These are phyloP conservation scores for Erebia epiphron DNA, from an alignment of 2,888 invertebrate genomes.

Conservation along the genomic window DNA sequence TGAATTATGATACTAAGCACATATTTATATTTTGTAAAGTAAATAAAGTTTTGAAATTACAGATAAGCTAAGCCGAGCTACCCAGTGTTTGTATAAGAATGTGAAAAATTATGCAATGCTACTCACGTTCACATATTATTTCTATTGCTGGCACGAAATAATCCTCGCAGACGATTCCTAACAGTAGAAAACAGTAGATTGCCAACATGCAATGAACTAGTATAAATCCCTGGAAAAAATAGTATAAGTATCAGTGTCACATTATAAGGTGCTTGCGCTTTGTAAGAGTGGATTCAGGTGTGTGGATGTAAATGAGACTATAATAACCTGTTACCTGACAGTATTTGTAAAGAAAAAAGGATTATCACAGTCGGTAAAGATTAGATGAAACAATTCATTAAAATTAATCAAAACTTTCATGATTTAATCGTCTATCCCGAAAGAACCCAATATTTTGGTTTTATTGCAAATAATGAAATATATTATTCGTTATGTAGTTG, in stretches of 20 bases:
- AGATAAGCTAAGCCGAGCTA: slow-evolving; percentile 18
- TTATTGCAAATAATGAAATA: too few species aligned
- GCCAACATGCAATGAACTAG: slow-evolving; percentile 84
- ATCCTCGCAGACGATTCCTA: slow-evolving; percentile 93
- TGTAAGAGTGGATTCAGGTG: too few species aligned
- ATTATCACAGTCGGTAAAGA: too few species aligned
- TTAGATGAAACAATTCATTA: too few species aligned
- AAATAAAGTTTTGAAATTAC: slow-evolving; percentile 25
- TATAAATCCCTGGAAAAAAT: slow-evolving; percentile 83
- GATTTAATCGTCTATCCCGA: too few species aligned
- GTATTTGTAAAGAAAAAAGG: too few species aligned
- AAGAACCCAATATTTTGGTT: too few species aligned
- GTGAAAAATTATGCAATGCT: slow-evolving; percentile 28
- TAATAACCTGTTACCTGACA: too few species aligned
- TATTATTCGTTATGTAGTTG: too few species aligned
- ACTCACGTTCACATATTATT: slow-evolving; percentile 90
- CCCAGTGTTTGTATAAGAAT: slow-evolving; percentile 22
- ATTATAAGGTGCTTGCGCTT: background rate
- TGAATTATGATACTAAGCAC: background rate
- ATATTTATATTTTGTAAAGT: background rate
- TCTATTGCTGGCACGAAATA: slow-evolving; percentile 95
- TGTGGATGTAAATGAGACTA: too few species aligned
- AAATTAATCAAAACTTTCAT: too few species aligned
- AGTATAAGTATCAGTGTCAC: background rate
- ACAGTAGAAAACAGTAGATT: slow-evolving; percentile 89